Evolutionary conservation across 1,140 invertebrate species (phyloP).

Genomic region (Dreissena polymorpha): DNA sequence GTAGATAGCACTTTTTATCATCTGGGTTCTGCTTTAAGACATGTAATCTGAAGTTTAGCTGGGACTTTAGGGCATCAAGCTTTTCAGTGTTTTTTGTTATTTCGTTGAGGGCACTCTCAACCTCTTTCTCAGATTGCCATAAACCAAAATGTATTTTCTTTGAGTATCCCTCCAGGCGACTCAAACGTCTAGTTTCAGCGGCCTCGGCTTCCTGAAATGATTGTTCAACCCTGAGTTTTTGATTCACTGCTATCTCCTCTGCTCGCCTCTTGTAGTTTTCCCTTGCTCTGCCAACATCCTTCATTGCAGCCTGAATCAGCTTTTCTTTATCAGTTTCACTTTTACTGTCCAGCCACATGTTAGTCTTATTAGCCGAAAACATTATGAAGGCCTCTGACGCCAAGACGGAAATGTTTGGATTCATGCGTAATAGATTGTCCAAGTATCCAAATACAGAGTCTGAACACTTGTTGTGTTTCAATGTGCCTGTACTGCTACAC

Average conservation of each 20-base stretch:
- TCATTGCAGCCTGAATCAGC: conserved; percentile 21
- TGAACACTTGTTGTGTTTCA: conserved; percentile 58
- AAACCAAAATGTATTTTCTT: not conserved
- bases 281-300: not conserved
- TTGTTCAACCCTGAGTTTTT: not conserved
- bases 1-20: not conserved
- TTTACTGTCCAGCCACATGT: conserved; percentile 52
- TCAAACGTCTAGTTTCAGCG: not conserved
- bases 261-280: conserved; percentile 13
- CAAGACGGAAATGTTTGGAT: conserved; percentile 49
- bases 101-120: conserved; percentile 24
- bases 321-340: conserved; percentile 7
- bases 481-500: not conserved
- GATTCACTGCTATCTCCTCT: conserved; percentile 26
- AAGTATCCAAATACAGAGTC: conserved; percentile 58
- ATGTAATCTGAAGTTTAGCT: conserved; percentile 12
- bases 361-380: conserved; percentile 59
- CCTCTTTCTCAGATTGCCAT: not conserved
- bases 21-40: conserved; percentile 14
- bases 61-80: conserved; percentile 5
- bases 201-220: not conserved
- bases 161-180: conserved; percentile 20
- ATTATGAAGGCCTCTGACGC: conserved; percentile 56
- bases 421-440: conserved; percentile 48
- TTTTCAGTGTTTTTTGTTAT: conserved; percentile 5